Conservation (phyloP, 2,888 invertebrate species). For the Cerastis leucographa region DNA sequence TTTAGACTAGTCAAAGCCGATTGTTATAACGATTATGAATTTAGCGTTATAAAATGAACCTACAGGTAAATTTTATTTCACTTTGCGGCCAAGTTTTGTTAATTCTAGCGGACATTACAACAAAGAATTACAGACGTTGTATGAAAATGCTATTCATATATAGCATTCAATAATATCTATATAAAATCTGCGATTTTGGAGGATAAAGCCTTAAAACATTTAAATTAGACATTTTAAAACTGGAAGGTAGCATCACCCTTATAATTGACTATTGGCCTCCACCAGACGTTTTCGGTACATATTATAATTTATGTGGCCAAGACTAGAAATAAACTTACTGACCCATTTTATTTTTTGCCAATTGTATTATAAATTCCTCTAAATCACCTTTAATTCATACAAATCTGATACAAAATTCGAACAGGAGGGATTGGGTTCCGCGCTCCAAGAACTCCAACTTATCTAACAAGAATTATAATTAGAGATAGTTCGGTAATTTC, state of each 20-base stretch:
- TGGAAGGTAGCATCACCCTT: neutral
- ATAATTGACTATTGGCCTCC: neutral
- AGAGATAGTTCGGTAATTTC: slow-evolving; percentile 48
- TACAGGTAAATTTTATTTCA: slow-evolving; percentile 27
- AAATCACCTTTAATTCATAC: neutral
- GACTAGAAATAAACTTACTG: neutral
- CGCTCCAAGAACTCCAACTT: slow-evolving; percentile 21
- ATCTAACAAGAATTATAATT: slow-evolving; percentile 41
- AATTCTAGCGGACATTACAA: neutral
- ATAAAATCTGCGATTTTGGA: neutral
- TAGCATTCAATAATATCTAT: neutral
- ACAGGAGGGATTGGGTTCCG: neutral
- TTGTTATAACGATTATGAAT: slow-evolving; percentile 38
- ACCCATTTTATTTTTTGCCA: neutral
- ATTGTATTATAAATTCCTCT: neutral
- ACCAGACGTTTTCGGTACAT: neutral
- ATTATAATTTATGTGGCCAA: neutral
- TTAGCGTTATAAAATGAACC: slow-evolving; percentile 40
- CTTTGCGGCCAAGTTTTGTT: slow-evolving; percentile 26
- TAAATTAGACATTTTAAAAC: neutral
- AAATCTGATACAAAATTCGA: slow-evolving; percentile 18
- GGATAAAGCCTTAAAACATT: neutral
- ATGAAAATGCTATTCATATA: neutral
- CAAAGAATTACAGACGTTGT: neutral
- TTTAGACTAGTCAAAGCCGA: slow-evolving; percentile 47